Conservation (phyloP, 2,113 vertebrate genomes). For the Sporophila hypoxantha region DNA sequence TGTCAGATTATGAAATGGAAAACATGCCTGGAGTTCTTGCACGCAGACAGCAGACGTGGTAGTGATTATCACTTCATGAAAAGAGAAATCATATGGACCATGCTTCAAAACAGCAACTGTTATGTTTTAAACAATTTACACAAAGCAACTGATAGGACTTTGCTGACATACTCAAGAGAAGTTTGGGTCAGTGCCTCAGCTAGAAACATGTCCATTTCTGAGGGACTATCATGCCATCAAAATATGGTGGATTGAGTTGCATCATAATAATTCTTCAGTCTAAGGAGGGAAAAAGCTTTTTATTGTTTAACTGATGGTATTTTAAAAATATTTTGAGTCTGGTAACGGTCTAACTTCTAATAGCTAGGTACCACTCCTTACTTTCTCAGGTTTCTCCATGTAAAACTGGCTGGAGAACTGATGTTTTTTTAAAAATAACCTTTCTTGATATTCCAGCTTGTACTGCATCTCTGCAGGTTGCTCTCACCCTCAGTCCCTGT, state of each 20-base stretch:
- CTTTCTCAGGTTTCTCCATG: not conserved
- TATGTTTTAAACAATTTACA: slow-evolving; percentile 26
- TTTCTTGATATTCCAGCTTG: not conserved
- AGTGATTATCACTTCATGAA: slow-evolving; percentile 48
- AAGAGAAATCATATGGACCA: slow-evolving; percentile 34
- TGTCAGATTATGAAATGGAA: slow-evolving; percentile 34
- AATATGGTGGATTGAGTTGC: not conserved
- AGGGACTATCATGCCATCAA: not conserved
- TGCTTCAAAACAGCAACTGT: slow-evolving; percentile 4
- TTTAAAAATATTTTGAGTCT: not conserved
- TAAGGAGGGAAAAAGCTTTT: not conserved
- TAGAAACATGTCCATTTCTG: not conserved
- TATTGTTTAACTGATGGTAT: slow-evolving; percentile 7
- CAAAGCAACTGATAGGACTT: slow-evolving; percentile 3
- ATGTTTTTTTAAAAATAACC: not conserved
- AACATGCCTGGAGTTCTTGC: not conserved
- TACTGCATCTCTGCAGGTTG: not conserved
- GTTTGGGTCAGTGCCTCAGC: slow-evolving; percentile 14
- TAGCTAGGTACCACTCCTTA: not conserved
- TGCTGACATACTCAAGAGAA: not conserved
- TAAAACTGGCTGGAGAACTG: not conserved
- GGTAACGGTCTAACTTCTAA: not conserved
- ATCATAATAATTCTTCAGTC: not conserved
- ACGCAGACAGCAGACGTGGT: slow-evolving; percentile 7
- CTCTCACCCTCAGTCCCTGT: not conserved